Evolutionary conservation across 92 coral and sea anemone species (phyloP).

Genomic region (Siderastrea radians): DNA sequence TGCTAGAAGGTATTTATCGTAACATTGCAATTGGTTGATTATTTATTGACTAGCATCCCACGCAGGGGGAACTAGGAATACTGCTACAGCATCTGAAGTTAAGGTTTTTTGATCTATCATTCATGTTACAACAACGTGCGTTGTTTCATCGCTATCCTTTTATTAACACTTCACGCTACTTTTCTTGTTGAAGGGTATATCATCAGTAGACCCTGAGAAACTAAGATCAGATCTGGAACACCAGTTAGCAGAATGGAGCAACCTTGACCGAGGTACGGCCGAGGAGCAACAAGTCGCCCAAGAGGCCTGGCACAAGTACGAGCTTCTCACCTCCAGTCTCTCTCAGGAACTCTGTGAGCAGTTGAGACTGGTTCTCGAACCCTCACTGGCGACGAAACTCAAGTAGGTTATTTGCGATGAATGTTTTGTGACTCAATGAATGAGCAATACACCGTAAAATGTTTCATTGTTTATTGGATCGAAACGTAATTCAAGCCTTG

Average conservation of each 20-base stretch:
- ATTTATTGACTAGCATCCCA: no score
- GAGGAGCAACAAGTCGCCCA: slow-evolving; percentile 86
- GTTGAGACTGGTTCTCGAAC: slow-evolving; percentile 96
- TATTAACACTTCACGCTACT: not conserved
- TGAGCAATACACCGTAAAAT: no score
- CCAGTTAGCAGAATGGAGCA: slow-evolving; percentile 86
- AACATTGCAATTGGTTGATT: no score
- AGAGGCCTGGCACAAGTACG: slow-evolving; percentile 96
- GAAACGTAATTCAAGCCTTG: no score
- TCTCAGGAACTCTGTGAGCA: slow-evolving; percentile 98
- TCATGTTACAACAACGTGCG: no score
- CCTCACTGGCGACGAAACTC: slow-evolving; percentile 94
- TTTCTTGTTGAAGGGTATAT: slow-evolving; percentile 38
- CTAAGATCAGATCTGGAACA: slow-evolving; percentile 91
- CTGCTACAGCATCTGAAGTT: no score
- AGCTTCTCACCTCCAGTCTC: slow-evolving; percentile 86
- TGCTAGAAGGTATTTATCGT: no score
- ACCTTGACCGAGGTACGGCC: slow-evolving; percentile 69
- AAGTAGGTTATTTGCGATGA: slow-evolving; percentile 66
- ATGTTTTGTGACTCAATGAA: not conserved
- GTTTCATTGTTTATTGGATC: no score
- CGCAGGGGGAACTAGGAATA: no score
- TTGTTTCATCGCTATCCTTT: no score
- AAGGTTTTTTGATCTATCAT: no score
- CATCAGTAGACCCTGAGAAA: slow-evolving; percentile 82